Conservation (phyloP, 2,888 invertebrate species). For the Drosophila histrio region DNA sequence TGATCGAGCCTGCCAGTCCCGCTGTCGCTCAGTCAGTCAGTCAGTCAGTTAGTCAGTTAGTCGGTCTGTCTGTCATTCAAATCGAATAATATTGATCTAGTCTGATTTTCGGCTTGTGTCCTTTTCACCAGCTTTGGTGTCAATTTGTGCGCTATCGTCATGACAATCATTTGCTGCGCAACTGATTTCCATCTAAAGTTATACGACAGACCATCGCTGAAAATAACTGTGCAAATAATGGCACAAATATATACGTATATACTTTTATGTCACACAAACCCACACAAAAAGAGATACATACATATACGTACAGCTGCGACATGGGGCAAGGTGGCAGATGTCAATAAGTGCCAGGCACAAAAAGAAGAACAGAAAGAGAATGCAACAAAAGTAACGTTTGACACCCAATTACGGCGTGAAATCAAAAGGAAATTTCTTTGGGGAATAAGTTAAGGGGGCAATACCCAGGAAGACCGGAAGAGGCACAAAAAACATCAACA, state of each 20-base stretch:
- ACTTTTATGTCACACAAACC: slow-evolving; percentile 19
- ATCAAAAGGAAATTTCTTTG: slow-evolving; percentile 74
- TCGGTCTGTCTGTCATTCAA: slow-evolving; percentile 59
- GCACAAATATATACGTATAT: slow-evolving; percentile 16
- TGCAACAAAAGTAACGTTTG: slow-evolving; percentile 74
- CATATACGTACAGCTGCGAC: slow-evolving; percentile 4
- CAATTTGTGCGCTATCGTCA: slow-evolving; percentile 68
- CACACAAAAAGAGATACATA: slow-evolving; percentile 5
- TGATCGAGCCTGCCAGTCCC: slow-evolving; percentile 37
- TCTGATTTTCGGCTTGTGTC: slow-evolving; percentile 39
- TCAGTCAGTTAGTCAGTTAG: slow-evolving; percentile 41
- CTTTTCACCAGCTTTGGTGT: slow-evolving; percentile 39
- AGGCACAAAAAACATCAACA: neutral
- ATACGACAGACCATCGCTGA: slow-evolving; percentile 34
- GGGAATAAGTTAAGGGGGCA: slow-evolving; percentile 41
- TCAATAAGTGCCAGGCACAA: slow-evolving; percentile 70
- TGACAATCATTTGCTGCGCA: slow-evolving; percentile 68
- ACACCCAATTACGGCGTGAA: slow-evolving; percentile 78
- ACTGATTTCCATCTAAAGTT: slow-evolving; percentile 71
- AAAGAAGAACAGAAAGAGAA: slow-evolving; percentile 42
- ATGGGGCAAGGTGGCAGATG: slow-evolving; percentile 67
- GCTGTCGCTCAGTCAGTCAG: slow-evolving; percentile 18
- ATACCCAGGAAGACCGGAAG: slow-evolving; percentile 1
- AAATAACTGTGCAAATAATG: slow-evolving; percentile 39
- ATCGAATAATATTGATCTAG: slow-evolving; percentile 75